Conservation (phyloP, 2,113 vertebrate species). For the Bombycilla garrulus region DNA sequence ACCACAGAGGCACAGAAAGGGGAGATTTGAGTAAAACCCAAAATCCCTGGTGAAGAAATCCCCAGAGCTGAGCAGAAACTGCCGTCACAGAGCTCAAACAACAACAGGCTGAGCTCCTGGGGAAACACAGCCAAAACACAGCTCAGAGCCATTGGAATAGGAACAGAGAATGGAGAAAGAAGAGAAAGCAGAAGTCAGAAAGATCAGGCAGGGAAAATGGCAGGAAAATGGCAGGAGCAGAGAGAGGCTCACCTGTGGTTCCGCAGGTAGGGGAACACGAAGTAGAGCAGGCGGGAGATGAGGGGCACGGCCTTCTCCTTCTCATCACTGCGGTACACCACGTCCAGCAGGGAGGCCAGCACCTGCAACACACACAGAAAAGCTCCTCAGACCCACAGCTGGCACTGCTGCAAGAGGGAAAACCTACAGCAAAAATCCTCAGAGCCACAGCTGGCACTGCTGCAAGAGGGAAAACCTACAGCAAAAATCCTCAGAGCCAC, state of each 20-base stretch:
- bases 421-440: too few relatives aligned
- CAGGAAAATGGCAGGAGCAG: too few relatives aligned
- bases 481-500: too few relatives aligned
- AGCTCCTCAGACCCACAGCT: neutral
- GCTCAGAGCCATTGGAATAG: neutral
- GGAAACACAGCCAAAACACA: neutral
- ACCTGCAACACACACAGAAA: conserved; percentile 66
- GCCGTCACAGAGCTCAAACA: neutral
- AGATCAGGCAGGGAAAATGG: neutral
- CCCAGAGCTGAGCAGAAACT: neutral
- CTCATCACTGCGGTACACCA: conserved; percentile 96
- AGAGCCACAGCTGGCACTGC: too few relatives aligned
- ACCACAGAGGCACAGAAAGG: too few relatives aligned
- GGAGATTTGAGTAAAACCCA: too few relatives aligned
- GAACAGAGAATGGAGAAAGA: neutral
- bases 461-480: too few relatives aligned
- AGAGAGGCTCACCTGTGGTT: conserved; percentile 85
- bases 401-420: too few relatives aligned
- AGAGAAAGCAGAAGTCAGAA: neutral
- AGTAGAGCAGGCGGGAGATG: conserved; percentile 93
- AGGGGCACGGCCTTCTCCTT: conserved; percentile 94
- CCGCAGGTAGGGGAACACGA: conserved; percentile 93
- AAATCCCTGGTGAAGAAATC: neutral
- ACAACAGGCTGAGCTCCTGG: neutral
- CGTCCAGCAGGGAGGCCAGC: conserved; percentile 91